These are phyloP conservation scores for Papilio machaon DNA, from an alignment of 1,140 invertebrate genomes.

Conservation along the genomic window DNA sequence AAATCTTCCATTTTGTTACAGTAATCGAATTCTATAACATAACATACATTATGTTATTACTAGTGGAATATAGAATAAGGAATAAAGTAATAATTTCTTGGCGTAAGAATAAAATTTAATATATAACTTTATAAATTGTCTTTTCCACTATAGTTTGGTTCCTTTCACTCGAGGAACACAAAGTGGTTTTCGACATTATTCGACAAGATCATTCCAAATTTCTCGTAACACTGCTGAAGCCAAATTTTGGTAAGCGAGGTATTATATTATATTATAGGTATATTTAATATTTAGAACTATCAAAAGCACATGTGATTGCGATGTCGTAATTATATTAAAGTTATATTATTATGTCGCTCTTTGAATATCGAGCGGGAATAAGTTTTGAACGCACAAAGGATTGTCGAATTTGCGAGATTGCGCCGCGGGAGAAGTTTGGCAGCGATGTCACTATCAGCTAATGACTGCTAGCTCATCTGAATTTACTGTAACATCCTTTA, in stretches of 20 bases:
- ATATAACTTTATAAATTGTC: neutral
- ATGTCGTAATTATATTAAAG: conserved; percentile 43
- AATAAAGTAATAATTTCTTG: neutral
- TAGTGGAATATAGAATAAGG: neutral
- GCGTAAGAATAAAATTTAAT: neutral
- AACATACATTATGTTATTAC: neutral
- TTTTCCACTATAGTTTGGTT: neutral
- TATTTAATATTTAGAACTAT: conserved; percentile 21
- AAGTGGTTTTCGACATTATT: too few relatives aligned
- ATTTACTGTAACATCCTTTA: conserved; percentile 52
- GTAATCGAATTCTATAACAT: neutral
- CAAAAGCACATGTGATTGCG: conserved; percentile 39
- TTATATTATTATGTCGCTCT: conserved; percentile 49
- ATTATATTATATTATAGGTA: too few relatives aligned
- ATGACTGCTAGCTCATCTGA: conserved; percentile 62
- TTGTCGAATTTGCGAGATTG: conserved; percentile 62
- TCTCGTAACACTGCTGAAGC: neutral
- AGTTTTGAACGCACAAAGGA: conserved; percentile 71
- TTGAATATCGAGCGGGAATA: conserved; percentile 51
- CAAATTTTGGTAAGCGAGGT: conserved; percentile 19
- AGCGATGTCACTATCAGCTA: conserved; percentile 75
- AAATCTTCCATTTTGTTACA: neutral
- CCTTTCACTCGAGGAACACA: neutral
- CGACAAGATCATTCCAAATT: neutral
- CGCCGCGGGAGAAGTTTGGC: conserved; percentile 65